Evolutionary conservation across 35 echinoderm and acorn worm genomes (phyloP).

Genomic region (Lytechinus variegatus): DNA sequence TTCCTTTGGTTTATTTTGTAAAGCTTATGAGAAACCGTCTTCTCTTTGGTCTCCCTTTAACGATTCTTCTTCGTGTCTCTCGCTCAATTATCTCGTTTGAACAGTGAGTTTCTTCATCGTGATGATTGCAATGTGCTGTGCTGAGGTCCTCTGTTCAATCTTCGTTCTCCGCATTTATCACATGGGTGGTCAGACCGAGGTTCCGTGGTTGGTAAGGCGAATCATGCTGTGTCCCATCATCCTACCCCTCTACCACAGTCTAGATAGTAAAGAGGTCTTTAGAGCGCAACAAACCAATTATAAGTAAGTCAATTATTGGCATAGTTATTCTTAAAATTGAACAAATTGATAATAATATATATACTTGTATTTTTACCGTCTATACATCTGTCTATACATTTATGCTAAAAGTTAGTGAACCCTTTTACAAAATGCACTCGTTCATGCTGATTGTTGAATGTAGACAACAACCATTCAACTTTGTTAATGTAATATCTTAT

Average conservation of each 20-base stretch:
- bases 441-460: too few species aligned
- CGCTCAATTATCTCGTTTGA: neutral
- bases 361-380: too few species aligned
- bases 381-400: too few species aligned
- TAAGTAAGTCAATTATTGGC: neutral
- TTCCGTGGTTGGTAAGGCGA: neutral
- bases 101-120: conserved; percentile 39
- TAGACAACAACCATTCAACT: too few species aligned
- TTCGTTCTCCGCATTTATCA: conserved; percentile 34
- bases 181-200: neutral
- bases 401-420: too few species aligned
- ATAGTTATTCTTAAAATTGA: neutral
- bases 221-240: conserved; percentile 26
- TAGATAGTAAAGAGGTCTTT: neutral
- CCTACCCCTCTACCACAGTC: conserved; percentile 22
- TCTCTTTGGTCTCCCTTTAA: too few species aligned
- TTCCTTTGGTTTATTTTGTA: too few species aligned
- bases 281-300: neutral
- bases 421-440: too few species aligned
- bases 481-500: too few species aligned
- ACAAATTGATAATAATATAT: too few species aligned
- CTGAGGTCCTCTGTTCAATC: conserved; percentile 22
- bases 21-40: too few species aligned
- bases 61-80: too few species aligned
- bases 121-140: conserved; percentile 41